Percentiles rank a stretch among this genome's conserved stretches.
Evolutionary conservation across 2,113 vertebrate genomes (phyloP).

Genomic region (Sinocyclocheilus rhinocerous): DNA sequence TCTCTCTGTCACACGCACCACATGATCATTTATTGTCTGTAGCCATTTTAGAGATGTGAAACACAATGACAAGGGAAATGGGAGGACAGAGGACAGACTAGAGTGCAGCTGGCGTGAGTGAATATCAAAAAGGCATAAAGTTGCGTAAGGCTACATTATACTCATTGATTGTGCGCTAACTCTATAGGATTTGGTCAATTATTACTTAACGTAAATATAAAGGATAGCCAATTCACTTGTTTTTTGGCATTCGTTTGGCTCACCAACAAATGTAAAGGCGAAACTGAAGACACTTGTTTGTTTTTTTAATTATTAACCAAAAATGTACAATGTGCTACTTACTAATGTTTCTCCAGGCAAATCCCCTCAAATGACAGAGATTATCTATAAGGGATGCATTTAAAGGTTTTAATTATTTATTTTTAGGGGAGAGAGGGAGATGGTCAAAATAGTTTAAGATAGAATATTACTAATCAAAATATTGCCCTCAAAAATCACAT

Average conservation of each 20-base stretch:
- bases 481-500: constrained; percentile 4
- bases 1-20: neutral
- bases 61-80: constrained; percentile 16
- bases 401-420: neutral
- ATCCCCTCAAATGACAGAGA: neutral
- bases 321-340: neutral
- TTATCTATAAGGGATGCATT: neutral
- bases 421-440: neutral
- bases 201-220: neutral
- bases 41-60: constrained; percentile 21
- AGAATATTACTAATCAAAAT: neutral
- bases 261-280: constrained; percentile 6
- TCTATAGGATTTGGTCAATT: constrained; percentile 9
- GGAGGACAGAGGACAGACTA: constrained; percentile 11
- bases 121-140: constrained; percentile 30
- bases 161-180: constrained; percentile 19
- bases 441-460: neutral
- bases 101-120: neutral
- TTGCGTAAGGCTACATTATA: constrained; percentile 37
- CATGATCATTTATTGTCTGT: neutral
- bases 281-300: constrained; percentile 6
- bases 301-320: neutral
- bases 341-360: neutral
- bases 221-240: constrained; percentile 1
- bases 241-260: constrained; percentile 2